Base-by-base conservation (phyloP, 2,113 vertebrate species). In the Pleuronectes platessa region DNA sequence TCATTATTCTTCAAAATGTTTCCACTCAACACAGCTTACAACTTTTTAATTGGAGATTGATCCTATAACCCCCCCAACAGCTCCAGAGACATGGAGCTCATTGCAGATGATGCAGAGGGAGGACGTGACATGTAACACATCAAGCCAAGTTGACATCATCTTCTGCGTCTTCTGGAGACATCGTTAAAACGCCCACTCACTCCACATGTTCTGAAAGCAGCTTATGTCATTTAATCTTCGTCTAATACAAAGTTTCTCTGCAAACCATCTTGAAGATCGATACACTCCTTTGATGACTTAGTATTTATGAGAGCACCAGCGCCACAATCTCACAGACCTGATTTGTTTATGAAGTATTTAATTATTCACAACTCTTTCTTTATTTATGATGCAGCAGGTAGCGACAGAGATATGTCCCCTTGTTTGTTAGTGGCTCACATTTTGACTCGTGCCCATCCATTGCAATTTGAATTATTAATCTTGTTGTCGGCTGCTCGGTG, bases 301-400 rank as follows among this genome's bases (percentile, higher is more conserved):
- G 49, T 75, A 64, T 69, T 55, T 21, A 13, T n/a, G 5, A 18
- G 51, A 5, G 20, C 51, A 20, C 51, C 1, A 3, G n/a, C 8
- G 0, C 51, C 51, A 8, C 17, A 75, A 78, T 27, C 37, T 9
- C 20, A 61, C 54, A 15, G 40, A 45, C 59, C 54, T 66, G 67
- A 74, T 81, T 86, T 73, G 18, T 66, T 62, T 8, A 23, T 26
- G 15, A 68, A 58, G 37, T 70, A 71, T 83, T 84, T 73, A 66
- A 85, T 76, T 78, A 83, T 81, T 83, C 21, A 85, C 45, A 2
- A 4, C 0, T 55, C 79, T 78, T 83, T n/a, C 87, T 83, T 84
- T 86, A 89, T 86, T 81, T 31, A 83, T 79, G 60, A 62, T 59
- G 4, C 45, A 59, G 68, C 12, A 63, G 45, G 37, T 74, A 79